Conservation (phyloP, 2,888 invertebrate genomes). For the Synanthedon tipuliformis region DNA sequence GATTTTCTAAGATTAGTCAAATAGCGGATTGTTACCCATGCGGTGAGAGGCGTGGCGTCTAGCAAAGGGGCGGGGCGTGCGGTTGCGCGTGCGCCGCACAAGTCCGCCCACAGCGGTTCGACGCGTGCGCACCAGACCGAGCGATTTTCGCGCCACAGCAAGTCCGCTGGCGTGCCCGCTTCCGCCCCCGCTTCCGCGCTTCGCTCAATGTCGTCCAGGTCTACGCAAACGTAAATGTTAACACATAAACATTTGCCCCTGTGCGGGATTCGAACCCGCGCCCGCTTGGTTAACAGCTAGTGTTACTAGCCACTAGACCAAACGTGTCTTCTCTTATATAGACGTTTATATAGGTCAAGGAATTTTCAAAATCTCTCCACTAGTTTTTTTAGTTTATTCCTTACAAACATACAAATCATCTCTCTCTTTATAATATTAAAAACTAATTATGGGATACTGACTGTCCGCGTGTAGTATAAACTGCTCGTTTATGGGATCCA, state of each 20-base stretch:
- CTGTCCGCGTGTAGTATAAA: slow-evolving; percentile 80
- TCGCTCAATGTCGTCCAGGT: slow-evolving; percentile 67
- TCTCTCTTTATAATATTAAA: not conserved
- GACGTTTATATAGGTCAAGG: too few species aligned
- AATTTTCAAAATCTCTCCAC: not conserved
- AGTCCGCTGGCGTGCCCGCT: slow-evolving; percentile 48
- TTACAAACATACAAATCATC: too few species aligned
- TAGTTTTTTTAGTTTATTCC: too few species aligned
- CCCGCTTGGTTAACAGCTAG: too few species aligned
- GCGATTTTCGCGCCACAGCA: slow-evolving; percentile 84
- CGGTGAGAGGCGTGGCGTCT: slow-evolving; percentile 81
- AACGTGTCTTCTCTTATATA: too few species aligned
- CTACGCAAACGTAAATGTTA: slow-evolving; percentile 29
- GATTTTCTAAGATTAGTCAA: too few species aligned
- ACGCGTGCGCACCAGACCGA: slow-evolving; percentile 85
- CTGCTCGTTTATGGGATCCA: slow-evolving; percentile 84
- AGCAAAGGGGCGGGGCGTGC: slow-evolving; percentile 77
- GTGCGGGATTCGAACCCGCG: too few species aligned
- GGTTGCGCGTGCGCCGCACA: slow-evolving; percentile 79
- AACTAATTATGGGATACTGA: slow-evolving; percentile 20
- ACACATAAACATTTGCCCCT: too few species aligned
- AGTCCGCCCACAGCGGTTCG: slow-evolving; percentile 89
- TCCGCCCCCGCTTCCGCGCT: slow-evolving; percentile 56
- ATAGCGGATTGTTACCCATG: slow-evolving; percentile 79
- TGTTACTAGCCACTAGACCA: too few species aligned